A percentile compares a stretch with the other conserved stretches of the same genome.
phyloP scores from a whole-genome alignment of 2,113 vertebrate species.

The Leuciscus idus region DNA sequence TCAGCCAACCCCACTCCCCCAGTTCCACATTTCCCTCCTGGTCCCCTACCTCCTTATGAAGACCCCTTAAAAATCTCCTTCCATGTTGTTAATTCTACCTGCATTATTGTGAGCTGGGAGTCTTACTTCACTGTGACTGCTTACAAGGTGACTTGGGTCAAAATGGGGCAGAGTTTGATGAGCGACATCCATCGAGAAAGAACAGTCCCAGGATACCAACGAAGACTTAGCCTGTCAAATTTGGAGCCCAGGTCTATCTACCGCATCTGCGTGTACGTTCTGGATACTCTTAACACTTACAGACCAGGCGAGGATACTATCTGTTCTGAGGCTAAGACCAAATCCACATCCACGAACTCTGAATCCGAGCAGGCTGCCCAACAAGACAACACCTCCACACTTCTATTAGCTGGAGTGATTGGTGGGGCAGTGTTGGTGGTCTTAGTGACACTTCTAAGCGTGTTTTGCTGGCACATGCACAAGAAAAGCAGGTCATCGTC shows the following conservation, averaged over 20 bases:
- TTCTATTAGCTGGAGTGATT: conserved; percentile 92
- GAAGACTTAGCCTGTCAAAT: conserved; percentile 82
- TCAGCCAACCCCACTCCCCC: conserved; percentile 69
- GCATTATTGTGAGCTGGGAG: conserved; percentile 91
- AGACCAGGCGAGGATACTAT: conserved; percentile 88
- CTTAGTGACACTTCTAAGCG: conserved; percentile 87
- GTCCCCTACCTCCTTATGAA: conserved; percentile 79
- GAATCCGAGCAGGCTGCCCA: conserved; percentile 88
- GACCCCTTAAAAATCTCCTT: conserved; percentile 90
- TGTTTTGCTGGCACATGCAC: conserved; percentile 99
- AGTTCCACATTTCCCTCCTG: conserved; percentile 75
- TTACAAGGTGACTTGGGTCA: conserved; percentile 97
- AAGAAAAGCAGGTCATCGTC: conserved; percentile 92
- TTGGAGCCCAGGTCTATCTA: conserved; percentile 91
- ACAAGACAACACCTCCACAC: conserved; percentile 87
- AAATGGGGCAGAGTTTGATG: conserved; percentile 90
- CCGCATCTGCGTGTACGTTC: conserved; percentile 90
- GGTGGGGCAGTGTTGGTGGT: conserved; percentile 91
- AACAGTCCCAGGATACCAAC: conserved; percentile 88
- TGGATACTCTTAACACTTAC: conserved; percentile 91
- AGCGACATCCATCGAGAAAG: conserved; percentile 89
- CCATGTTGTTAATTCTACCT: conserved; percentile 88
- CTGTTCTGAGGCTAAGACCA: conserved; percentile 83
- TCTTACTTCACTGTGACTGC: conserved; percentile 89
- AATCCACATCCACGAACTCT: conserved; percentile 76